These are phyloP conservation scores for Cistogaster globosa DNA, from an alignment of 2,888 invertebrate genomes.

Conservation along the genomic window DNA sequence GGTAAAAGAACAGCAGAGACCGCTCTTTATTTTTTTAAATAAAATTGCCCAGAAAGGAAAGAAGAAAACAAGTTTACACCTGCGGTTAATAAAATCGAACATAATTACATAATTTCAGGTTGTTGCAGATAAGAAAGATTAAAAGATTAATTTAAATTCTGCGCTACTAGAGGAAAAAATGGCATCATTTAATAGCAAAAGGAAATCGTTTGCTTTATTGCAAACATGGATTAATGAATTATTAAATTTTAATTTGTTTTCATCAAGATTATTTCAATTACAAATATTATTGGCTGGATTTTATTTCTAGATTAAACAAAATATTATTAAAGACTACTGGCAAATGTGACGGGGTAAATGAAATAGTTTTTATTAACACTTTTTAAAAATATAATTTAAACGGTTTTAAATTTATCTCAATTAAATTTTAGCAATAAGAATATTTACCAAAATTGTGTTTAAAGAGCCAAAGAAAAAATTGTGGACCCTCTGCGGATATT, in stretches of 20 bases:
- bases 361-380: not conserved
- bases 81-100: conserved; percentile 31
- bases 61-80: conserved; percentile 48
- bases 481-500: too few species aligned
- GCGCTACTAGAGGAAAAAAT: not conserved
- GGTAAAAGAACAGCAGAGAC: conserved; percentile 45
- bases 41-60: not conserved
- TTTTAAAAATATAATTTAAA: too few species aligned
- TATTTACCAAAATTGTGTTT: too few species aligned
- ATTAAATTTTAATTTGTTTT: conserved; percentile 23
- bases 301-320: not conserved
- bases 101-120: conserved; percentile 59
- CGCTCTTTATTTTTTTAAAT: not conserved
- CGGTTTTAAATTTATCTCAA: too few species aligned
- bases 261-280: not conserved
- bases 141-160: conserved; percentile 46
- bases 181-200: not conserved
- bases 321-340: not conserved
- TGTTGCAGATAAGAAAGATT: conserved; percentile 7
- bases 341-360: not conserved
- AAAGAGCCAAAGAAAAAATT: too few species aligned
- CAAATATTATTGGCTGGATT: not conserved
- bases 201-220: not conserved
- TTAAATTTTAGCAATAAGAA: too few species aligned
- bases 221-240: conserved; percentile 1